Evolutionary conservation across 1,140 invertebrate genomes (phyloP).

Genomic region (Chymomyza costata): DNA sequence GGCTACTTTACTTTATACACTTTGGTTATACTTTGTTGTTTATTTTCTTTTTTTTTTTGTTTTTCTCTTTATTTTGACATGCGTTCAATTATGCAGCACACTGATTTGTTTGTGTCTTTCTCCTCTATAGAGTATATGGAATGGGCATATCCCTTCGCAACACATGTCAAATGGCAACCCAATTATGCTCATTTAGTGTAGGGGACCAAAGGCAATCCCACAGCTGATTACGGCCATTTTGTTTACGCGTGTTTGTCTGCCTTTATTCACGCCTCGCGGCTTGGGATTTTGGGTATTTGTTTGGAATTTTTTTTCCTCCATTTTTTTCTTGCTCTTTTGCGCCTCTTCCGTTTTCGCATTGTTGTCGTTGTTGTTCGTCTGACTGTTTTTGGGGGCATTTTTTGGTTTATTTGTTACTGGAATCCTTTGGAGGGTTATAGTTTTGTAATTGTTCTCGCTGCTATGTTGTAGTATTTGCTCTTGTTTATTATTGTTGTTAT

Average conservation of each 20-base stretch:
- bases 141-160: no score
- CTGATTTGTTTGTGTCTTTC: conserved; percentile 26
- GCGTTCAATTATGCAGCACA: conserved; percentile 39
- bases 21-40: no score
- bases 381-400: conserved; percentile 34
- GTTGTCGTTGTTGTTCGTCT: conserved; percentile 1
- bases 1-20: no score
- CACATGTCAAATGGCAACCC: conserved; percentile 41
- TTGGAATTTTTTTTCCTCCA: not conserved
- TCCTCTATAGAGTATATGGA: no score
- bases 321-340: no score
- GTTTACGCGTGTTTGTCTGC: conserved; percentile 6
- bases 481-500: conserved; percentile 29
- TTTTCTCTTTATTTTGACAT: not conserved
- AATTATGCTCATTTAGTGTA: conserved; percentile 53
- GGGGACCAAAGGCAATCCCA: conserved; percentile 29
- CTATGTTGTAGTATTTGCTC: conserved; percentile 26
- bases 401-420: conserved; percentile 49
- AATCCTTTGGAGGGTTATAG: conserved; percentile 69
- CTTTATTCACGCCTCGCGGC: no score
- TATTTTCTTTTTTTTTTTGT: conserved; percentile 1
- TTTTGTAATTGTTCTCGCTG: conserved; percentile 62
- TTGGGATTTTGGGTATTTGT: not conserved
- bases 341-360: no score
- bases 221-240: conserved; percentile 43